These are phyloP conservation scores for Lepisosteus oculatus DNA, from an alignment of 2,113 vertebrate genomes.

Conservation along the genomic window DNA sequence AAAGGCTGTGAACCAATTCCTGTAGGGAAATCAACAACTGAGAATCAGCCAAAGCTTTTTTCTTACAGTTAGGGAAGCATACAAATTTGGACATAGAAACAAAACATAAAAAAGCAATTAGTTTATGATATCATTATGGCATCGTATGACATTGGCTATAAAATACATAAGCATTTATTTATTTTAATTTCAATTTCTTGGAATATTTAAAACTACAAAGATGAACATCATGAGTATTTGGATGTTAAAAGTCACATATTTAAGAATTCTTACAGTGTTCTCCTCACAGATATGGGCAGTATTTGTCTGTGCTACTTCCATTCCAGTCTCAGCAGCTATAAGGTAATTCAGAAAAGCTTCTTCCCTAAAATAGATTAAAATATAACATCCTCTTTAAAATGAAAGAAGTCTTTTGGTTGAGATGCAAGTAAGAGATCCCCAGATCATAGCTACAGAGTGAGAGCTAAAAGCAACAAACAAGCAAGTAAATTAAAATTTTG, in stretches of 20 bases:
- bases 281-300: slow-evolving; percentile 87
- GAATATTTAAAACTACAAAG: no score
- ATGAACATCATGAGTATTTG: no score
- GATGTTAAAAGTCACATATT: no score
- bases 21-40: no score
- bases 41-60: neutral
- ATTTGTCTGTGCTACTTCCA: slow-evolving; percentile 88
- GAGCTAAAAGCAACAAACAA: no score
- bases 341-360: slow-evolving; percentile 81
- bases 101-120: slow-evolving; percentile 16
- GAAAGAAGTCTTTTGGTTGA: neutral
- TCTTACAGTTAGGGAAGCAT: neutral
- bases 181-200: no score
- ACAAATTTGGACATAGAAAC: slow-evolving; percentile 4
- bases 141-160: no score
- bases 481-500: no score
- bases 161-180: no score
- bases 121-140: no score
- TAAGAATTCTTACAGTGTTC: slow-evolving; percentile 56
- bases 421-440: no score
- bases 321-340: slow-evolving; percentile 85
- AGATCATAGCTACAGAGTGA: no score
- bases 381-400: slow-evolving; percentile 30
- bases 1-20: neutral
- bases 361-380: slow-evolving; percentile 61